Conservation (phyloP, 2,113 vertebrate species). For the Oncorhynchus mykiss region DNA sequence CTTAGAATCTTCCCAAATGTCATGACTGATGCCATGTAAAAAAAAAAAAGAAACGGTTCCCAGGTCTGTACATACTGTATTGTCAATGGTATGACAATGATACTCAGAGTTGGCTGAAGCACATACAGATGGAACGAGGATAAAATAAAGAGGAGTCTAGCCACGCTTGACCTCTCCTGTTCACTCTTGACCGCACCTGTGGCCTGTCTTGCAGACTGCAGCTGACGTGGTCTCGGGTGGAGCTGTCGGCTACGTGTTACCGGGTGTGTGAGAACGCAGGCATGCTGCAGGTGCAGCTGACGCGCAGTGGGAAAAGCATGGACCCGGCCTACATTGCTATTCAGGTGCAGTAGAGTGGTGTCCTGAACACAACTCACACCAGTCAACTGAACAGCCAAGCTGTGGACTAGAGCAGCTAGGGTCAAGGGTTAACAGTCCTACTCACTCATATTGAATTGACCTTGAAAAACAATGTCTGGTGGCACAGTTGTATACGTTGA, state of each 20-base stretch:
- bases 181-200: not conserved
- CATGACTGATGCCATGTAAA: too few species aligned
- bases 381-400: not conserved
- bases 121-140: too few species aligned
- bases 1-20: too few species aligned
- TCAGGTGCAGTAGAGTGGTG: not conserved
- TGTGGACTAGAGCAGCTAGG: not conserved
- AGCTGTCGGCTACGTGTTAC: slow-evolving; percentile 68
- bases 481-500: too few species aligned
- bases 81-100: too few species aligned
- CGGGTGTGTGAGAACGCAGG: slow-evolving; percentile 66
- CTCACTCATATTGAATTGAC: too few species aligned
- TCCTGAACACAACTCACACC: not conserved
- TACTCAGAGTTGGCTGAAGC: too few species aligned
- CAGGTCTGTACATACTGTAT: too few species aligned
- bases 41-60: too few species aligned
- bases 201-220: slow-evolving; percentile 65
- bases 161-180: not conserved
- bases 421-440: too few species aligned
- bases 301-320: slow-evolving; percentile 60
- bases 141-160: too few species aligned
- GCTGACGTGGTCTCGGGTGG: slow-evolving; percentile 66
- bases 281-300: slow-evolving; percentile 71
- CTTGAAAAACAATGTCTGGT: too few species aligned
- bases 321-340: slow-evolving; percentile 71